A percentile compares a stretch with the other conserved stretches of the same genome.
Evolutionary conservation across 2,888 invertebrate species (phyloP).

Genomic region (Ferrisia virgata): DNA sequence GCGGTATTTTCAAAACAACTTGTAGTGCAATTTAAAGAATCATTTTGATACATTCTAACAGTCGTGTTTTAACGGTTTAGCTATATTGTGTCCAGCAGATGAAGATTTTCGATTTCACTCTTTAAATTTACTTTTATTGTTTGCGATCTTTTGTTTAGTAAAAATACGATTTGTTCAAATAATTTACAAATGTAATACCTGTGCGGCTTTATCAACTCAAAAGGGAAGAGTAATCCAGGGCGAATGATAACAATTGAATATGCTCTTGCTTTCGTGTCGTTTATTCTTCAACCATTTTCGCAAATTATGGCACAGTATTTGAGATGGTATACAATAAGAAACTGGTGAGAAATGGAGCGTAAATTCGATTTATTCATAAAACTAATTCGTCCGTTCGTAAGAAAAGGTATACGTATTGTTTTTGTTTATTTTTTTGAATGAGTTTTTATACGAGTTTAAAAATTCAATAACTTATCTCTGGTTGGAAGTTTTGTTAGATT

Average conservation of each 20-base stretch:
- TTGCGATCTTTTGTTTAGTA: not conserved
- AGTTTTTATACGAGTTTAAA: too few relatives aligned
- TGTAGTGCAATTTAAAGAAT: not conserved
- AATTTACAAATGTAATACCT: slow-evolving; percentile 22
- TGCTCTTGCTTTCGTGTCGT: not conserved
- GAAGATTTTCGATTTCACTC: slow-evolving; percentile 20
- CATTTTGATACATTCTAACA: not conserved
- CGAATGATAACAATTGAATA: not conserved
- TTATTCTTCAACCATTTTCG: not conserved
- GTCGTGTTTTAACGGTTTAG: not conserved
- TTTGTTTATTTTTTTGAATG: too few relatives aligned
- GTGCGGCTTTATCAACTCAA: not conserved
- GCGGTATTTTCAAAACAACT: not conserved
- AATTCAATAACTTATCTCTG: too few relatives aligned
- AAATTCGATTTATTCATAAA: not conserved
- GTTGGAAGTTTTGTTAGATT: too few relatives aligned
- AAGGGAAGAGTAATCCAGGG: slow-evolving; percentile 7
- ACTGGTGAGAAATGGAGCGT: not conserved
- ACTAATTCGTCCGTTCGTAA: not conserved
- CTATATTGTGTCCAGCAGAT: not conserved
- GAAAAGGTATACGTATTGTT: too few relatives aligned
- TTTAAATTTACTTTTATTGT: slow-evolving; percentile 5
- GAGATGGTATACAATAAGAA: not conserved
- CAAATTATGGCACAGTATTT: not conserved
- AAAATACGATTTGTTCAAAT: slow-evolving; percentile 25